These are phyloP conservation scores for Etheostoma nigrum DNA, from an alignment of 2,797 vertebrate genomes.

Conservation along the genomic window DNA sequence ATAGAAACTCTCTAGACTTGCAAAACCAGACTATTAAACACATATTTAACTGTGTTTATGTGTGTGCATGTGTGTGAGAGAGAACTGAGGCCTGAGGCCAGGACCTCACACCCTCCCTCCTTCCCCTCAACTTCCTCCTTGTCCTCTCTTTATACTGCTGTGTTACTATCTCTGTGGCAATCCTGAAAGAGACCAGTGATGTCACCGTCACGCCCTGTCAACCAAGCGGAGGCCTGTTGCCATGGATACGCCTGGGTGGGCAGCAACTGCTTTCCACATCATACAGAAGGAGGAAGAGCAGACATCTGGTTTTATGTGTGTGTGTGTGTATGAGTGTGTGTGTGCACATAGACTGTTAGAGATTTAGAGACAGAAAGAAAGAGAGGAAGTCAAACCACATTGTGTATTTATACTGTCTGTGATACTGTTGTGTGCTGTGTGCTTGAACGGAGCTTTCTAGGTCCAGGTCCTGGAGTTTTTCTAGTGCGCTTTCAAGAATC, in stretches of 20 bases:
- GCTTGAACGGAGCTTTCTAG: conserved; percentile 4
- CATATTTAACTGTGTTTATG: neutral
- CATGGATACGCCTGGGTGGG: conserved; percentile 59
- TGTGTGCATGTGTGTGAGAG: conserved; percentile 7
- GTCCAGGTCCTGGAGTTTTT: neutral
- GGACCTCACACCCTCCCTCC: conserved; percentile 23
- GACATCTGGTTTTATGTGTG: conserved; percentile 61
- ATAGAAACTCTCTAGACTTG: neutral
- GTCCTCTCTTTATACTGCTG: conserved; percentile 5
- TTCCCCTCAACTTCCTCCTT: conserved; percentile 1
- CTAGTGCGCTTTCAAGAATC: neutral
- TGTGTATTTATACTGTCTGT: conserved; percentile 17
- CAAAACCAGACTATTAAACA: neutral
- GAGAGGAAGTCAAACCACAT: conserved; percentile 20
- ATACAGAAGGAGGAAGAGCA: conserved; percentile 69
- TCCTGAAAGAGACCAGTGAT: conserved; percentile 54
- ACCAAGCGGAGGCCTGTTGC: conserved; percentile 61
- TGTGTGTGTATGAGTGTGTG: conserved; percentile 1
- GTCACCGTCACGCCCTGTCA: conserved; percentile 63
- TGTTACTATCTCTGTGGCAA: conserved; percentile 48
- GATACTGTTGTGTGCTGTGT: conserved; percentile 4
- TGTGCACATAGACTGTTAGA: conserved; percentile 22
- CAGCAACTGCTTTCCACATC: conserved; percentile 70
- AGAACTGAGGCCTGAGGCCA: neutral
- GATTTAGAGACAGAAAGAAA: conserved; percentile 10